Evolutionary conservation across 2,113 vertebrate genomes (phyloP).

Genomic region (Micromys minutus): DNA sequence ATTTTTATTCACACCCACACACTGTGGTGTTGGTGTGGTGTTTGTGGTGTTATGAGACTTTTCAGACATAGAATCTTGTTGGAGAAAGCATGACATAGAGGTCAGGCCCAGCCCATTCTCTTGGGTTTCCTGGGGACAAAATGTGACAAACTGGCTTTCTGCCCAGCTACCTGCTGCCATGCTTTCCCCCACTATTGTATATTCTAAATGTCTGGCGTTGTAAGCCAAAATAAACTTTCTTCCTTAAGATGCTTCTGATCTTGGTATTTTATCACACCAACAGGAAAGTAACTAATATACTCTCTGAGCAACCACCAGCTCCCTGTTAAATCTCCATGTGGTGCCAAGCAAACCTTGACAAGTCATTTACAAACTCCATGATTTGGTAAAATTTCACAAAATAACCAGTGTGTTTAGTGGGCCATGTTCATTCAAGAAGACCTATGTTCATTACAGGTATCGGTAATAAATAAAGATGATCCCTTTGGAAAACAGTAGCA

Average conservation of each 20-base stretch:
- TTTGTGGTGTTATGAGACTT: not conserved
- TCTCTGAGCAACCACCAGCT: not conserved
- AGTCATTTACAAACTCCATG: slow-evolving; percentile 22
- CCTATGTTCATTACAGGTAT: not conserved
- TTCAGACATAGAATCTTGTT: not conserved
- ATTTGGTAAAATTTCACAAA: slow-evolving; percentile 58
- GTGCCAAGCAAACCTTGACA: not conserved
- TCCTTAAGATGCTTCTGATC: not conserved
- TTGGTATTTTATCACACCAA: not conserved
- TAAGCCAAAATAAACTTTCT: not conserved
- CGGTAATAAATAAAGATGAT: slow-evolving; percentile 42
- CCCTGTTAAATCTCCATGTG: slow-evolving; percentile 33
- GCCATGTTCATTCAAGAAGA: not conserved
- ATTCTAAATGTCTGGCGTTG: not conserved
- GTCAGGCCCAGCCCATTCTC: not conserved
- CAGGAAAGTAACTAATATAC: not conserved
- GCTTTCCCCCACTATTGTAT: not conserved
- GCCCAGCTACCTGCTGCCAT: not conserved
- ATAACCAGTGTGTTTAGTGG: not conserved
- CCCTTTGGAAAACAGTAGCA: slow-evolving; percentile 44
- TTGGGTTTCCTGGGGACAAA: not conserved
- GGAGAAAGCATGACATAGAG: not conserved
- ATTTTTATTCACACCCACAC: not conserved
- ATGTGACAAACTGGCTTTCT: not conserved
- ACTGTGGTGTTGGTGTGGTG: not conserved